These are phyloP conservation scores for Dicaeum eximium DNA, from an alignment of 2,113 vertebrate species.

Conservation along the genomic window DNA sequence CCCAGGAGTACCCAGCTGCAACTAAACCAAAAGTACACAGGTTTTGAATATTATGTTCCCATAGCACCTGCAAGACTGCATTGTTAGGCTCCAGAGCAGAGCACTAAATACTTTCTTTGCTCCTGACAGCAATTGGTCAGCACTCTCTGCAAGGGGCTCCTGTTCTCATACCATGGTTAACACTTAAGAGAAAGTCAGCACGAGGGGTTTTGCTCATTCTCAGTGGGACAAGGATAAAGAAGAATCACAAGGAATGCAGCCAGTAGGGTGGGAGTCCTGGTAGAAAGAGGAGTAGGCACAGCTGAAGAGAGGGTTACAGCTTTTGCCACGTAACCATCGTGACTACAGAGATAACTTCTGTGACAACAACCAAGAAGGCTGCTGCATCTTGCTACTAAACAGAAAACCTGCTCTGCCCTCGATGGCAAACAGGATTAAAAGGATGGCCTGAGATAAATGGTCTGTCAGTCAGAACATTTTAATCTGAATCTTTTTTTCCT, in stretches of 20 bases:
- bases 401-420: background rate
- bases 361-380: background rate
- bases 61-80: background rate
- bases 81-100: background rate
- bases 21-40: background rate
- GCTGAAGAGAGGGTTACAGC: background rate
- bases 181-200: background rate
- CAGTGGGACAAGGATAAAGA: background rate
- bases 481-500: background rate
- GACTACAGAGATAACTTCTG: background rate
- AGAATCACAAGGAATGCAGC: background rate
- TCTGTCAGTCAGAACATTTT: background rate
- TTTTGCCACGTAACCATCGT: background rate
- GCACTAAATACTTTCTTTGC: background rate
- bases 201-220: accelerated
- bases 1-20: background rate
- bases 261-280: background rate
- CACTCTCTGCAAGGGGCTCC: background rate
- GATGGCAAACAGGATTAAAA: background rate
- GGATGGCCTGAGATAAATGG: background rate
- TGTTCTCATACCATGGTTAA: background rate
- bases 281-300: background rate
- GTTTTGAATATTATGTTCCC: background rate
- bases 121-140: accelerated
- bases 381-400: background rate